Evolutionary conservation across 2,113 vertebrate genomes (phyloP).

Genomic region (Hyaena hyaena): DNA sequence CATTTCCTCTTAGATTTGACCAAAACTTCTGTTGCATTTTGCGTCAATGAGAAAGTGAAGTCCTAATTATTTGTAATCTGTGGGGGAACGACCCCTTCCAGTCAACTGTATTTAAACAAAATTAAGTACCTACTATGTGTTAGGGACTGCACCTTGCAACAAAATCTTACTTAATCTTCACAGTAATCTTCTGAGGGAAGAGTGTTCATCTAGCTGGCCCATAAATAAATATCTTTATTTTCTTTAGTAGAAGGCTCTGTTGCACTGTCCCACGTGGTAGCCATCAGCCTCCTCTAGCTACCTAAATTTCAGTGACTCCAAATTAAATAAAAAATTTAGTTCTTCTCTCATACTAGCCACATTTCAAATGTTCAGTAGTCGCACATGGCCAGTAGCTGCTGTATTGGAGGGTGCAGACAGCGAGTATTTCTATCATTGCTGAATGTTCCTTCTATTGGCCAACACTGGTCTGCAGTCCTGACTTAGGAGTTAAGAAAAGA

Average conservation of each 20-base stretch:
- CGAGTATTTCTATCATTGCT: background rate
- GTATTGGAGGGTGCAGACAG: background rate
- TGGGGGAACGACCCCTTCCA: background rate
- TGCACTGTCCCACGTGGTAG: background rate
- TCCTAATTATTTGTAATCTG: background rate
- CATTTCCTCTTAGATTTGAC: background rate
- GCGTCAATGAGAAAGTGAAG: background rate
- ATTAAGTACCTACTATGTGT: background rate
- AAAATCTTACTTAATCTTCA: background rate
- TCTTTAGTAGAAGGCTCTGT: background rate
- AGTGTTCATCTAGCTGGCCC: background rate
- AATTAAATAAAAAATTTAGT: background rate
- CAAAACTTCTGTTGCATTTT: background rate
- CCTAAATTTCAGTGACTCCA: slow-evolving; percentile 39
- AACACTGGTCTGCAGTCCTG: background rate
- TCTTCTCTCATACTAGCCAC: background rate
- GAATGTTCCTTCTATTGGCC: background rate
- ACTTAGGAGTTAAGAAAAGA: background rate
- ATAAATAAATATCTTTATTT: slow-evolving; percentile 6
- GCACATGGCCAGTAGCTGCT: background rate
- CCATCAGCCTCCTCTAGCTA: background rate
- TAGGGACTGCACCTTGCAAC: background rate
- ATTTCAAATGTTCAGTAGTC: background rate
- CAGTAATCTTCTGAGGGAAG: background rate
- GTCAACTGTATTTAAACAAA: too few relatives aligned